These are phyloP conservation scores for Lycophotia porphyrea DNA, from an alignment of 2,888 invertebrate species.

Conservation along the genomic window DNA sequence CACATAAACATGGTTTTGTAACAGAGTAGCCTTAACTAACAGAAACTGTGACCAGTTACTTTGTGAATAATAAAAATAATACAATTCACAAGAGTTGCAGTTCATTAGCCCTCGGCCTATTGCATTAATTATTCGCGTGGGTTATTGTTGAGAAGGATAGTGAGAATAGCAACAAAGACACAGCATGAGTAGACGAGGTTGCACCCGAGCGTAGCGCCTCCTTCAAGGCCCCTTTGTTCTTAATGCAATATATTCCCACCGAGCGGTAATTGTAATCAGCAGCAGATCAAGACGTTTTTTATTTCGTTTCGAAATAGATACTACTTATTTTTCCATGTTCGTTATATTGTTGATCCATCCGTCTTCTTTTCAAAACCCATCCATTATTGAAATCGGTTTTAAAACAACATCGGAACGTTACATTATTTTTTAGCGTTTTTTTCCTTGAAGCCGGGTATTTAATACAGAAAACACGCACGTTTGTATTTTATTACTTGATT, in stretches of 20 bases:
- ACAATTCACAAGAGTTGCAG: slow-evolving; percentile 52
- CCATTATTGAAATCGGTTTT: slow-evolving; percentile 41
- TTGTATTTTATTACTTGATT: slow-evolving; percentile 47
- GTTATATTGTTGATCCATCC: slow-evolving; percentile 31
- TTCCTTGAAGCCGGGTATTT: slow-evolving; percentile 29
- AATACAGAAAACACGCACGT: slow-evolving; percentile 53
- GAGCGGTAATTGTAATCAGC: slow-evolving; percentile 83
- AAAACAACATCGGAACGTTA: slow-evolving; percentile 36
- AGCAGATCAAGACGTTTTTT: slow-evolving; percentile 80
- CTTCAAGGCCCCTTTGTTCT: slow-evolving; percentile 85
- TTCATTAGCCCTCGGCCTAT: slow-evolving; percentile 65
- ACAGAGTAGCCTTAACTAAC: slow-evolving; percentile 11
- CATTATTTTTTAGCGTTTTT: slow-evolving; percentile 41
- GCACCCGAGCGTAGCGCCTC: slow-evolving; percentile 78
- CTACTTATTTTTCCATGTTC: slow-evolving; percentile 60
- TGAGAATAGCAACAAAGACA: slow-evolving; percentile 67
- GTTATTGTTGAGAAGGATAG: slow-evolving; percentile 69
- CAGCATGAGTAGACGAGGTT: slow-evolving; percentile 70
- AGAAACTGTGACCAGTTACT: slow-evolving; percentile 27
- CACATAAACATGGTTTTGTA: slow-evolving; percentile 25
- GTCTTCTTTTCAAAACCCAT: slow-evolving; percentile 20
- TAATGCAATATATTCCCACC: slow-evolving; percentile 85
- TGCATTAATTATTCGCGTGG: slow-evolving; percentile 66
- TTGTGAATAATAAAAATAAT: slow-evolving; percentile 55
- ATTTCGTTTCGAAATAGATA: slow-evolving; percentile 77